A percentile compares a stretch with the other conserved stretches of the same genome.
phyloP scores from a whole-genome alignment of 2,113 vertebrate genomes.

The Numenius arquata region DNA sequence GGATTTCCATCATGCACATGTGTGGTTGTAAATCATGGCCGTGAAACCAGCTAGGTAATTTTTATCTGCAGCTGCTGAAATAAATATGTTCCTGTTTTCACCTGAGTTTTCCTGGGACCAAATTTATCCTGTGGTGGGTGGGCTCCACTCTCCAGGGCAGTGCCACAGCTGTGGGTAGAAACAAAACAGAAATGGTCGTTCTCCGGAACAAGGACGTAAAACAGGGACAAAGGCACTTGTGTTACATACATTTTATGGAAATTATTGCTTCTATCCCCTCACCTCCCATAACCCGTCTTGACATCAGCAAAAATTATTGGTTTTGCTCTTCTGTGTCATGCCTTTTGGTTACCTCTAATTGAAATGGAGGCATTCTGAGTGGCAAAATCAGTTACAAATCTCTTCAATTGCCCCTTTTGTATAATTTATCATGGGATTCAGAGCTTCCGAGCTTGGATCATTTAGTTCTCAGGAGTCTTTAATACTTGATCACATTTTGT shows the following conservation, averaged over 20 bases:
- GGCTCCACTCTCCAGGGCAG: not conserved
- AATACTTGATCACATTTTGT: slow-evolving; percentile 71
- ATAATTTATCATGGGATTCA: slow-evolving; percentile 74
- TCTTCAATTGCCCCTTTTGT: slow-evolving; percentile 70
- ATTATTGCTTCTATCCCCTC: slow-evolving; percentile 27
- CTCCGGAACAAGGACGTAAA: not conserved
- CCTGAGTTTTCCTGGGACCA: not conserved
- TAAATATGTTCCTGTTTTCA: fast-evolving
- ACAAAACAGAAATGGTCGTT: not conserved
- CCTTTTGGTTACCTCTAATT: slow-evolving; percentile 73
- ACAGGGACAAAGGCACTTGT: not conserved
- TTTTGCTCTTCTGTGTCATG: slow-evolving; percentile 63
- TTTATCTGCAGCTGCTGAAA: not conserved
- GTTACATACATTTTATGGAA: slow-evolving; percentile 4
- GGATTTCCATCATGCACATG: not conserved
- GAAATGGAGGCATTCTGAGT: slow-evolving; percentile 68
- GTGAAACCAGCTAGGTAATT: not conserved
- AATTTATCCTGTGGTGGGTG: fast-evolving
- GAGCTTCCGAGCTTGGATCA: slow-evolving; percentile 72
- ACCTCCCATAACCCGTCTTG: slow-evolving; percentile 60
- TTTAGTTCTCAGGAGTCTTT: slow-evolving; percentile 69
- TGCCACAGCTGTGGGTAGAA: fast-evolving
- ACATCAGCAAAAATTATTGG: slow-evolving; percentile 67
- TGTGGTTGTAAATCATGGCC: not conserved
- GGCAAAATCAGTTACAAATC: slow-evolving; percentile 73